Evolutionary conservation across 2,113 vertebrate genomes (phyloP).

Genomic region (Pangasianodon hypophthalmus): DNA sequence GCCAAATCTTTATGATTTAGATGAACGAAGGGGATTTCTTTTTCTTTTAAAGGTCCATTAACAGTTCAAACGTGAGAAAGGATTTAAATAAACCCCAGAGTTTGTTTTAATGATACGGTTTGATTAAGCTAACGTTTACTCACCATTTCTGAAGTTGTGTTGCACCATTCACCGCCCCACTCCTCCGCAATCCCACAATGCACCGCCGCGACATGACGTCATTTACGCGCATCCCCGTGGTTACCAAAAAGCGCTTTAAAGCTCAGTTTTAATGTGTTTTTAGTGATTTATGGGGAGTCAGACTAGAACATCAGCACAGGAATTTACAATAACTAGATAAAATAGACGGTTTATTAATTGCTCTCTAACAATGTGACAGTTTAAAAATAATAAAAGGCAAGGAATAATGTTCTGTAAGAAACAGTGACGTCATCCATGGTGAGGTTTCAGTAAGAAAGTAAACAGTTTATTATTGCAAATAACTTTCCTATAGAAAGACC

Average conservation of each 20-base stretch:
- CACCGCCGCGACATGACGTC: slow-evolving; percentile 51
- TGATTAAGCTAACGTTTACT: slow-evolving; percentile 34
- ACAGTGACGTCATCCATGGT: too few species aligned
- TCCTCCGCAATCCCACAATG: slow-evolving; percentile 67
- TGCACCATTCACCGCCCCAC: slow-evolving; percentile 64
- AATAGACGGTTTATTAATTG: too few species aligned
- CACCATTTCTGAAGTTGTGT: slow-evolving; percentile 70
- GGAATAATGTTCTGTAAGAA: too few species aligned
- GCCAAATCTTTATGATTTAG: background rate
- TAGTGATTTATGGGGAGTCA: background rate
- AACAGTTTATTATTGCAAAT: too few species aligned
- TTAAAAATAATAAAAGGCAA: too few species aligned
- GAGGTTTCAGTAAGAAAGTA: too few species aligned
- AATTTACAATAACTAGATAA: too few species aligned
- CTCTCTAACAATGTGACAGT: too few species aligned
- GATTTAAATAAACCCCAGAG: too few species aligned
- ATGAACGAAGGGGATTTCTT: background rate
- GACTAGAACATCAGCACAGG: too few species aligned
- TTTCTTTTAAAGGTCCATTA: background rate
- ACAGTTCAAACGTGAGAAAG: background rate
- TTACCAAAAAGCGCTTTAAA: background rate
- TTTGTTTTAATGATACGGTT: background rate
- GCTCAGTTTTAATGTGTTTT: background rate
- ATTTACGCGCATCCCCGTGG: background rate
- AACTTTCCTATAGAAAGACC: too few species aligned